These are phyloP conservation scores for Carapus acus DNA, from an alignment of 2,797 vertebrate species.

Conservation along the genomic window DNA sequence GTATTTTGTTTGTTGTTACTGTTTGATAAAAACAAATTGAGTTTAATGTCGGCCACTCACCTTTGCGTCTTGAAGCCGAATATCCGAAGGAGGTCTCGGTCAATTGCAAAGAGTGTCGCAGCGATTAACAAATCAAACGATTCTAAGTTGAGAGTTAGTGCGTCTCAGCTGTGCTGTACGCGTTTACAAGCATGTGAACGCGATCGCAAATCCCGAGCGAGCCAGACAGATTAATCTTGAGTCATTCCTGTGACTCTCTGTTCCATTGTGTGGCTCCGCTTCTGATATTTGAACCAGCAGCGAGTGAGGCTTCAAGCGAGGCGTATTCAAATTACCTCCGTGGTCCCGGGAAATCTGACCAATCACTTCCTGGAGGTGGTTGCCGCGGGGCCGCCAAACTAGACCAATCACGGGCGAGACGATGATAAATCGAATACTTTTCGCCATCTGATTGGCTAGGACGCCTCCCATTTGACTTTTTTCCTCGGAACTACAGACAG, in stretches of 20 bases:
- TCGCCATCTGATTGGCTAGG: slow-evolving; percentile 58
- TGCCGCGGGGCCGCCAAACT: rapidly evolving
- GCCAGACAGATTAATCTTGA: slow-evolving; percentile 8
- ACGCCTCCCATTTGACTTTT: slow-evolving; percentile 27
- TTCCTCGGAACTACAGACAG: slow-evolving; percentile 20
- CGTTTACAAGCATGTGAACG: too few relatives aligned
- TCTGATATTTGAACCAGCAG: slow-evolving; percentile 37
- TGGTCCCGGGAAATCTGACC: slow-evolving; percentile 66
- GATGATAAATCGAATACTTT: slow-evolving; percentile 51
- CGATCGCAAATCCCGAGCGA: neutral
- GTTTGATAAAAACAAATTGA: too few relatives aligned
- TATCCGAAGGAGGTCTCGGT: too few relatives aligned
- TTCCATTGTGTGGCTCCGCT: slow-evolving; percentile 47
- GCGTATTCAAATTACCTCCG: slow-evolving; percentile 67
- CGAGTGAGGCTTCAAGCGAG: slow-evolving; percentile 41
- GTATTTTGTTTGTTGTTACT: too few relatives aligned
- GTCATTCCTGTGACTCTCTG: slow-evolving; percentile 7
- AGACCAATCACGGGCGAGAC: slow-evolving; percentile 51
- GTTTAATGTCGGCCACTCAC: too few relatives aligned
- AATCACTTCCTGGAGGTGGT: slow-evolving; percentile 41
- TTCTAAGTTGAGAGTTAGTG: neutral
- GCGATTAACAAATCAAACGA: too few relatives aligned
- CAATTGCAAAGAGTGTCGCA: too few relatives aligned
- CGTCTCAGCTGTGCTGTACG: neutral
- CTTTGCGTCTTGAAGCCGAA: too few relatives aligned